Base-by-base conservation (phyloP, 2,797 vertebrate species). In the Acestrorhynchus altus region DNA sequence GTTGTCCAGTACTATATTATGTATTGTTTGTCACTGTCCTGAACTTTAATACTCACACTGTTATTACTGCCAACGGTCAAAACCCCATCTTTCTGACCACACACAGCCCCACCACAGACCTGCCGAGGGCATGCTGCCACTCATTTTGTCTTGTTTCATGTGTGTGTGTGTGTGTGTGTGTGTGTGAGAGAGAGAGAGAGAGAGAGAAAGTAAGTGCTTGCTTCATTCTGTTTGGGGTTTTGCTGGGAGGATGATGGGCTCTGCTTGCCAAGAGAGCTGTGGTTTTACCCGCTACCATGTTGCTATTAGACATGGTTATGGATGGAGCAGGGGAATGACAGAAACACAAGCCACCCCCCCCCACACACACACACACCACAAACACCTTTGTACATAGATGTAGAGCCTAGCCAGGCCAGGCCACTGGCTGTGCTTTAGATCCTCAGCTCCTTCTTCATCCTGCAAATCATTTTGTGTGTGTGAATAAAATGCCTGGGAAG, bases 251-350 rank as follows among this genome's bases (percentile, higher is more conserved):
- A 72, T 1, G 44, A n/a, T n/a, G 44, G 42, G 10, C 46, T 72
- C 26, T 28, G 52, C 78, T 66, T 86, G 81, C 83, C 85, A 85
- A 85, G 84, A 77, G 74, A 71, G 60, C 72, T 72, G 81, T 77
- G 81, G 84, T 86, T 84, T 82, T 64, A 18, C 71, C 72, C 39
- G 77, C 81, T 77, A 81, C 80, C 66, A 57, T 84, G 80, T 80
- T 60, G 74, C 84, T 83, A 84, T 84, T 82, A 85, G 83, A 78
- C 82, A 76, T 84, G 74, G 81, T 86, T 80, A 79, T 72, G 86
- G 81, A 84, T 61, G 79, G 69, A 81, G 80, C 60, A 76, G 60
- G 57, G 39, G 72, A 79, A 79, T 77, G 79, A 87, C 71, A 82
- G 73, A 78, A 83, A 81, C 82, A 80, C 77, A 78, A 83, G 70